A percentile compares a stretch with the other conserved stretches of the same genome.
These are phyloP conservation scores for Scaptodrosophila lebanonensis DNA, from an alignment of 1,140 invertebrate species.

Conservation along the genomic window DNA sequence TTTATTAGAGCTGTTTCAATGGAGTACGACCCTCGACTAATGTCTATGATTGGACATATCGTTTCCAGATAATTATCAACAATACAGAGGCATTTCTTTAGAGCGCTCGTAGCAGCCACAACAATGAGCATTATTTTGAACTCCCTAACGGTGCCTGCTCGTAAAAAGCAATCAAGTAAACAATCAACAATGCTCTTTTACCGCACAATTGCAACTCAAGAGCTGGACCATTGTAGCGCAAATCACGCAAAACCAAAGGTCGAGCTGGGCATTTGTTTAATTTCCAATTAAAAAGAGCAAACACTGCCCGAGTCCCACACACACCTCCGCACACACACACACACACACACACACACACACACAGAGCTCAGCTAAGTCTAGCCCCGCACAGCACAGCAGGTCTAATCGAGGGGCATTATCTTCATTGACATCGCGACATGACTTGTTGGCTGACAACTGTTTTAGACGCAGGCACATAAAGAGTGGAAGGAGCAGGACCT, in stretches of 20 bases:
- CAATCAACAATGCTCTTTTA: slow-evolving; percentile 22
- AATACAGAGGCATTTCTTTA: background rate
- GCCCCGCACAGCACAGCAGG: slow-evolving; percentile 72
- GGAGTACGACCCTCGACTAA: no score
- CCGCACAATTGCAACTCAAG: slow-evolving; percentile 66
- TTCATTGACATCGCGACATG: slow-evolving; percentile 66
- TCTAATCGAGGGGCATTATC: slow-evolving; percentile 61
- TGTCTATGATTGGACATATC: no score
- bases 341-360: slow-evolving; percentile 16
- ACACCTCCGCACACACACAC: background rate
- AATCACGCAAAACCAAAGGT: slow-evolving; percentile 67
- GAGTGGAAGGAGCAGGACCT: background rate
- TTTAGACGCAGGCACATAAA: slow-evolving; percentile 34
- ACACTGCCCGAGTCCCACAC: slow-evolving; percentile 14
- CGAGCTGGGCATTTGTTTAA: slow-evolving; percentile 64
- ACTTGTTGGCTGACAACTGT: slow-evolving; percentile 63
- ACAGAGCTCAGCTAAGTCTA: slow-evolving; percentile 51
- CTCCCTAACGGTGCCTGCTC: slow-evolving; percentile 52
- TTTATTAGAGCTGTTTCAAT: no score
- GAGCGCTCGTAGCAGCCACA: no score
- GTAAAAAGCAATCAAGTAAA: slow-evolving; percentile 54
- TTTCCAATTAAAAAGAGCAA: slow-evolving; percentile 75
- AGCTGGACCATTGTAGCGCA: slow-evolving; percentile 33
- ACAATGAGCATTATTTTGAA: slow-evolving; percentile 15
- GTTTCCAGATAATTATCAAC: no score